These are phyloP conservation scores for Sternarchorhynchus goeldii DNA, from an alignment of 2,797 vertebrate species.

Conservation along the genomic window DNA sequence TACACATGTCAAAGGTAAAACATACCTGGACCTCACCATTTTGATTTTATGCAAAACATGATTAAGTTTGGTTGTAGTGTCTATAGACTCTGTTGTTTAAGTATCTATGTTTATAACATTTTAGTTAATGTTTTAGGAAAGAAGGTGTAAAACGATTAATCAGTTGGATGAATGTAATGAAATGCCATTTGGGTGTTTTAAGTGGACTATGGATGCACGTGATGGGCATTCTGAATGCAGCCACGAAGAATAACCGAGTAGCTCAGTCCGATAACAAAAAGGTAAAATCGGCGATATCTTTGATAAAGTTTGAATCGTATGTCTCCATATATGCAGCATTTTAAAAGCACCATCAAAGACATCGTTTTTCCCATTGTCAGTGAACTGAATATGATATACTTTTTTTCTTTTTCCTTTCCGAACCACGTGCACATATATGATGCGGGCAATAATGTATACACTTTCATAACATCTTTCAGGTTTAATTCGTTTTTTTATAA, in stretches of 20 bases:
- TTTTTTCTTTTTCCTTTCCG: not conserved
- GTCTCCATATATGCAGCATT: not conserved
- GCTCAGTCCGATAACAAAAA: not conserved
- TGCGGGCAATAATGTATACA: not conserved
- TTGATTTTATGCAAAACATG: not conserved
- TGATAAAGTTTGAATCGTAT: not conserved
- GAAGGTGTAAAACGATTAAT: not conserved
- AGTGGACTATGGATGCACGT: constrained; percentile 49
- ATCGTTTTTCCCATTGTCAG: not conserved
- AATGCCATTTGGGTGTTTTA: constrained; percentile 38
- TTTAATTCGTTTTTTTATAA: not conserved
- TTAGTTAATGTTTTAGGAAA: not conserved
- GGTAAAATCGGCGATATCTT: not conserved
- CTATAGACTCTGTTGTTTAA: not conserved
- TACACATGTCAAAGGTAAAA: constrained; percentile 44
- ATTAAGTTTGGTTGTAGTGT: constrained; percentile 18
- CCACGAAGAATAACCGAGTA: constrained; percentile 11
- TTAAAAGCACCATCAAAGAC: not conserved
- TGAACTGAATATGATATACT: constrained; percentile 5
- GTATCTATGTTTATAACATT: not conserved
- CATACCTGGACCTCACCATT: constrained; percentile 38
- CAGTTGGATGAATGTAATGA: constrained; percentile 29
- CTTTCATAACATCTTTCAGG: too few relatives aligned
- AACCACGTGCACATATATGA: not conserved
- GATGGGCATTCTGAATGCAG: constrained; percentile 50